Conservation (phyloP, 2,888 invertebrate genomes). For the Agapetus fuscipes region DNA sequence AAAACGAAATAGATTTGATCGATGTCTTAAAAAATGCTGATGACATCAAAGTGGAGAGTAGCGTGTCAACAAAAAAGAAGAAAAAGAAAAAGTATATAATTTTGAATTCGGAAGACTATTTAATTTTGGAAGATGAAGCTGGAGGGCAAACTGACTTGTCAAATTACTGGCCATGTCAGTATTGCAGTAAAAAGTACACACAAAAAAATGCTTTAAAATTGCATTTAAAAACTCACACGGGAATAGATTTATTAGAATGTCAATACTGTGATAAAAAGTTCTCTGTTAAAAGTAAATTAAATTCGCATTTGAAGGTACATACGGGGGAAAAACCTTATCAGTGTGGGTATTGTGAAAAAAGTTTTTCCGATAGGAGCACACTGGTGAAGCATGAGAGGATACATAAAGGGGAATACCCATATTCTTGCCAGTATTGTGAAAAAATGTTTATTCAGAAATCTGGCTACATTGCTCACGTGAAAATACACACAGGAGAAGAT, state of each 20-base stretch:
- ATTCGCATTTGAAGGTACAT: constrained; percentile 16
- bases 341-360: constrained; percentile 14
- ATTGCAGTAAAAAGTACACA: constrained; percentile 13
- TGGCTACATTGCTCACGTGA: constrained; percentile 29
- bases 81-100: constrained; percentile 1
- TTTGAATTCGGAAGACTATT: not conserved
- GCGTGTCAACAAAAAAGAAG: too few species aligned
- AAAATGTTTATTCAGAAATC: constrained; percentile 20
- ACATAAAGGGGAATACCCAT: constrained; percentile 15
- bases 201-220: constrained; percentile 15
- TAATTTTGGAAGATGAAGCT: too few species aligned
- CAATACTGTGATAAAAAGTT: constrained; percentile 15
- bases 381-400: constrained; percentile 17
- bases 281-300: constrained; percentile 12
- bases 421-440: constrained; percentile 17
- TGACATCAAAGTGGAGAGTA: too few species aligned
- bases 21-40: too few species aligned
- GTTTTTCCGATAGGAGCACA: constrained; percentile 14
- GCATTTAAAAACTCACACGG: constrained; percentile 15
- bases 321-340: constrained; percentile 14
- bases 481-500: constrained; percentile 35
- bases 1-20: not conserved
- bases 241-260: constrained; percentile 11
- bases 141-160: too few species aligned
- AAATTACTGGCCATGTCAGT: constrained; percentile 13